A percentile compares a stretch with the other conserved stretches of the same genome.
phyloP scores from a whole-genome alignment of 1,140 invertebrate species.

The Bombus huntii region DNA sequence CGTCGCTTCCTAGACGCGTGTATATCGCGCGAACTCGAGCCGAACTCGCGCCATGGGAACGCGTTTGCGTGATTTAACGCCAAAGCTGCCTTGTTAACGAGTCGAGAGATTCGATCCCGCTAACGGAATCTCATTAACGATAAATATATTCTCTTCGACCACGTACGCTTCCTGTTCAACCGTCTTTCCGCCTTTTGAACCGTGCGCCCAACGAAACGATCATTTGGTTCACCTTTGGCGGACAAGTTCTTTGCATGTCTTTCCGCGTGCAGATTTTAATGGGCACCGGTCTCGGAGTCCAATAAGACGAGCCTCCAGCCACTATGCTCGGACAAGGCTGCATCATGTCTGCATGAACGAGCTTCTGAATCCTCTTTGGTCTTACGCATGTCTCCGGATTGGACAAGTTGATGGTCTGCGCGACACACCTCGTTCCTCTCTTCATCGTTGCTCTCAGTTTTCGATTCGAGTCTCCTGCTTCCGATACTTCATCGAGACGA shows the following conservation, averaged over 20 bases:
- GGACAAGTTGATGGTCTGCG: conserved; percentile 71
- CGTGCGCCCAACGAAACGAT: not conserved
- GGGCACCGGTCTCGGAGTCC: conserved; percentile 49
- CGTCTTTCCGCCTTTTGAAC: no score
- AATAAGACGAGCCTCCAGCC: conserved; percentile 12
- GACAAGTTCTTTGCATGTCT: conserved; percentile 64
- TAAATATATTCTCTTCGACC: not conserved
- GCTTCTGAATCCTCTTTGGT: conserved; percentile 60
- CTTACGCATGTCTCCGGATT: conserved; percentile 64
- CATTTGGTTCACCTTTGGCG: conserved; percentile 61
- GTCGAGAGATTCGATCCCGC: not conserved
- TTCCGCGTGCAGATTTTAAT: conserved; percentile 63
- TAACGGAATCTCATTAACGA: conserved; percentile 19
- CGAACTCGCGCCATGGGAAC: conserved; percentile 22
- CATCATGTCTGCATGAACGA: conserved; percentile 49
- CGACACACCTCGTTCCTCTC: conserved; percentile 62
- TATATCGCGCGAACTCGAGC: conserved; percentile 47
- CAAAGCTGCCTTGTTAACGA: conserved; percentile 24
- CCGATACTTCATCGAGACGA: not conserved
- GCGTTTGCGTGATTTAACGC: conserved; percentile 31
- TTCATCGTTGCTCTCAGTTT: conserved; percentile 55
- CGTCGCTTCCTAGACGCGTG: conserved; percentile 35
- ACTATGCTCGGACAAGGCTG: conserved; percentile 39
- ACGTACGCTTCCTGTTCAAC: not conserved
- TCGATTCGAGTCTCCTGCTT: not conserved